phyloP scores from a whole-genome alignment of 2,888 invertebrate genomes.

The Pseudanteris insignis region DNA sequence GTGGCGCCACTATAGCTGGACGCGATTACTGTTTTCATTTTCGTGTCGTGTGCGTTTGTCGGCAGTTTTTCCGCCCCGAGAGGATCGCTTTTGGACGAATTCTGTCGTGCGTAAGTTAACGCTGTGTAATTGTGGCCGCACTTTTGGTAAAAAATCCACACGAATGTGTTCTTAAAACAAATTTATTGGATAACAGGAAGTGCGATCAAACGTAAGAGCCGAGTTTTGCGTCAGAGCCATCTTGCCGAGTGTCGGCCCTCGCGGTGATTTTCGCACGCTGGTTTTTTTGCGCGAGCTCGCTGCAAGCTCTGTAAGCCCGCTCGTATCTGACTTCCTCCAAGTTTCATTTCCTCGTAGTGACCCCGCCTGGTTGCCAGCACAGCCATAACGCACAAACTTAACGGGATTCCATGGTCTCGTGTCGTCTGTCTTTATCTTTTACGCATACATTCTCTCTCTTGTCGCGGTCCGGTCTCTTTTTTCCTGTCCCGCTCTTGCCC shows the following conservation, averaged over 20 bases:
- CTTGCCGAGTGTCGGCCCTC: constrained; percentile 32
- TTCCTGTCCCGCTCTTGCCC: constrained; percentile 5
- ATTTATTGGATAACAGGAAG: constrained; percentile 32
- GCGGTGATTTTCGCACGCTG: constrained; percentile 16
- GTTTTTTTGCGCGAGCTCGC: too few species aligned
- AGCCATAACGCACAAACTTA: background rate
- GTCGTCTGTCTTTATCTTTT: constrained; percentile 2
- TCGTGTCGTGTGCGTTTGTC: constrained; percentile 25
- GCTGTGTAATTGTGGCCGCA: background rate
- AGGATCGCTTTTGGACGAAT: constrained; percentile 6
- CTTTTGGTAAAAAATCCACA: background rate
- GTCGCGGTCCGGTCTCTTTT: background rate
- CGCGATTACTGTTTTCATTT: constrained; percentile 44
- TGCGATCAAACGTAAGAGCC: constrained; percentile 16
- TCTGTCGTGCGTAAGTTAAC: constrained; percentile 20
- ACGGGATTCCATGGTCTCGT: background rate
- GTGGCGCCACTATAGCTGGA: constrained; percentile 40
- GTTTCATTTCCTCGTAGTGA: too few species aligned
- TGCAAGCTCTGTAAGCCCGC: too few species aligned
- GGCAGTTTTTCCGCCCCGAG: constrained; percentile 26
- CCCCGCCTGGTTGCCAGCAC: background rate
- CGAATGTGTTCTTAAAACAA: constrained; percentile 28
- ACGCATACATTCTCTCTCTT: background rate
- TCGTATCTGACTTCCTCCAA: too few species aligned
- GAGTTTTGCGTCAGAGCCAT: constrained; percentile 43